Base-by-base conservation (phyloP, 2,113 vertebrate species). In the Glaucidium brasilianum region DNA sequence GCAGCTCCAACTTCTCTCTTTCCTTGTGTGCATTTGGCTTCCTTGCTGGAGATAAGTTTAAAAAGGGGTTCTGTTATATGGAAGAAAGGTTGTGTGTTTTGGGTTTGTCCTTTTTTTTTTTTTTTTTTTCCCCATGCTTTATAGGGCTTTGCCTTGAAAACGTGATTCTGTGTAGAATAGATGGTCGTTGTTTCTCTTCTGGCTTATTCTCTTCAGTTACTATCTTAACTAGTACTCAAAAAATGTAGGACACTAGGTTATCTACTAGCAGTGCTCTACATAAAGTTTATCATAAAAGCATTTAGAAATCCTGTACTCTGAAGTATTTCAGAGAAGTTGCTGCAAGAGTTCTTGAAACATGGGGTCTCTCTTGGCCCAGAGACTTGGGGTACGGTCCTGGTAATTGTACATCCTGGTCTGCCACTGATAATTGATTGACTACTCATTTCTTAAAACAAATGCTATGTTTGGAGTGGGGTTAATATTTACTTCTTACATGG, bases 21-120 rank as follows among this genome's bases (percentile, higher is more conserved):
- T 41, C 41, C 25, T n/a, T 1, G 0, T 22, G 23, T 50, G 55
- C 1, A 1, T 71, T 47, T 35, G 47, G 5, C 34, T 53, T 8
- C 21, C 4, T 50, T 52, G 59, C 13, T 34, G 67, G 32, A 30
- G 5, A 0, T 4, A 5, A n/a, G 17, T 58, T 79, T 37, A 22
- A 81, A 10, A 0, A 41, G 55, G 19, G n/a, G 4, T 50, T 41
- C 12, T n/a, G 35, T 66, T 53, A 25, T 18, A 11, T 15, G 3
- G 34, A 58, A 45, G 75, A 75, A 85, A 23, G 15, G 5, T 63
- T 21, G 34, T 53, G 26, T 60, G 7, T 4, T 53, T 64, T 32
- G 16, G 39, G 16, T 14, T 76, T 55, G 19, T 21, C 19, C 27
- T 34, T 13, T 22, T 43, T 45, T 63, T 3, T 5, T 26, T 23